Base-by-base conservation (phyloP, 2,797 vertebrate species). In the Ceryle rudis region DNA sequence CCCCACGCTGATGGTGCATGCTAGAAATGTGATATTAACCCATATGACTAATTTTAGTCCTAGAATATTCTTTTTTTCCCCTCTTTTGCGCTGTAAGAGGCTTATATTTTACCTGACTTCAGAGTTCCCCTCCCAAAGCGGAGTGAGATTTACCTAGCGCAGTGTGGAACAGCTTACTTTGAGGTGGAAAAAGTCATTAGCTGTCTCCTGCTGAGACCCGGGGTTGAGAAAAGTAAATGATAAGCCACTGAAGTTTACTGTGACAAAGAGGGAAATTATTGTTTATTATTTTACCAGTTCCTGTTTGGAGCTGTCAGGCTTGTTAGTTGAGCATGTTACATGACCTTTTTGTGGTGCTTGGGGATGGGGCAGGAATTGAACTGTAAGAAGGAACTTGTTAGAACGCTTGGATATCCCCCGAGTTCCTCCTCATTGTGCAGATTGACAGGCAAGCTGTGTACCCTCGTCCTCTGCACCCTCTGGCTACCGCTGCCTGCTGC, bases 141-240 rank as follows among this genome's bases (percentile, higher is more conserved):
- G 71, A 93, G 81, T 29, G 41, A 93, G 77, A 88, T 93, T 88
- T 95, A 72, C 66, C 81, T 70, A 67, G 87, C 62, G 29, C 39
- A 60, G 81, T 91, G 51, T 87, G 91, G 86, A 95, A 92, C 77
- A 92, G 84, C 81, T 97, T 93, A 95, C 94, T 89, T 93, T 86
- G 72, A 96, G 87, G 90, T 95, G 85, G 87, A 86, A 80, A 78
- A 95, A 90, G 80, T 94, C 73, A 89, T 95, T 96, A 97, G 54
- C 88, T 70, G 79, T 55, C 77, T 97, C 81, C 93, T 92, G 94
- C 93, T 81, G 94, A 79, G 93, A 52, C 51, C 81, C 85, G 81
- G 54, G 78, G 42, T 86, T 90, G 90, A 92, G 89, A 75, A 52
- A 93, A 37, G 39, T 62, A 75, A 87, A 95, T 92, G 70, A 86